These are phyloP conservation scores for Drosophila ambigua DNA, from an alignment of 1,140 invertebrate genomes.

Conservation along the genomic window DNA sequence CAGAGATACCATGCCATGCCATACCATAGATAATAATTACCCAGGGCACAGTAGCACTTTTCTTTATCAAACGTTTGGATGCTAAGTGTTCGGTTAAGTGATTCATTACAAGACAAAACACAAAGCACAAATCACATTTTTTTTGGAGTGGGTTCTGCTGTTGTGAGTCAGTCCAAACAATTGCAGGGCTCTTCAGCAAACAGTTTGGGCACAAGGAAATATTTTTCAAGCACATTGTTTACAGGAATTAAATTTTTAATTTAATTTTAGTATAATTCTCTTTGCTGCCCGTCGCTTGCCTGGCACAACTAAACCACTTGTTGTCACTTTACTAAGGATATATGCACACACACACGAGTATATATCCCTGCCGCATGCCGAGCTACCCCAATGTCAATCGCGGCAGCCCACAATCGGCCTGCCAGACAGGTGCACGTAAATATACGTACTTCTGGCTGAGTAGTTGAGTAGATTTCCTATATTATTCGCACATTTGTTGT, in stretches of 20 bases:
- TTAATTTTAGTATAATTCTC: too few relatives aligned
- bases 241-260: not conserved
- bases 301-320: too few relatives aligned
- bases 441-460: not conserved
- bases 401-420: conserved; percentile 4
- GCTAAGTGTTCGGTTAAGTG: not conserved
- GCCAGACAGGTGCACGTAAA: conserved; percentile 46
- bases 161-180: conserved; percentile 22
- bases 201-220: too few relatives aligned
- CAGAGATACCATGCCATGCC: too few relatives aligned
- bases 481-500: conserved; percentile 22
- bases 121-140: conserved; percentile 7
- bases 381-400: conserved; percentile 39
- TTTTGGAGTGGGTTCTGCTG: too few relatives aligned
- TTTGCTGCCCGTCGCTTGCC: too few relatives aligned
- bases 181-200: not conserved
- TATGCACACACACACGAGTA: too few relatives aligned
- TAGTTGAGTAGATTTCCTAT: conserved; percentile 8
- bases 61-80: conserved; percentile 21
- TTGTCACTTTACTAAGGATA: not conserved
- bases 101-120: conserved; percentile 22
- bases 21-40: not conserved
- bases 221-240: not conserved
- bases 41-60: conserved; percentile 12
- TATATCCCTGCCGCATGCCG: conserved; percentile 20